Conservation (phyloP, 2,797 vertebrate species). For the Poecilia picta region DNA sequence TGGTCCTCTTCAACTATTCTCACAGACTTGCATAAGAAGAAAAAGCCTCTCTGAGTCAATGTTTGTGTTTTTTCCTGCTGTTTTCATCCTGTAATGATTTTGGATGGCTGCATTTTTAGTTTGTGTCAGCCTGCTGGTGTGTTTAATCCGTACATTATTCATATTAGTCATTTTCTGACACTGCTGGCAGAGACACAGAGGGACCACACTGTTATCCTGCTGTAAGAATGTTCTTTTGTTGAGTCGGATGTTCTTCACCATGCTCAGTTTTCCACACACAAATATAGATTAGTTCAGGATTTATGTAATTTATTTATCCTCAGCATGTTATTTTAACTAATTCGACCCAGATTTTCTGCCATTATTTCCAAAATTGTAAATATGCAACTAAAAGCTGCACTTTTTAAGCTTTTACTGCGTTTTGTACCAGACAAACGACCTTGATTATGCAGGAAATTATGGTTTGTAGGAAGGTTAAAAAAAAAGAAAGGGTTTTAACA, state of each 20-base stretch:
- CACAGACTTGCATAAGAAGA: not conserved
- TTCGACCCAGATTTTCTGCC: not conserved
- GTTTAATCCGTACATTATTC: constrained; percentile 1
- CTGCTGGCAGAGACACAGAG: not conserved
- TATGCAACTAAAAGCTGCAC: not conserved
- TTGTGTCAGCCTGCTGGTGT: not conserved
- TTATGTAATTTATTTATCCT: not conserved
- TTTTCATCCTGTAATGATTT: not conserved
- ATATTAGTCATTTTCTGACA: constrained; percentile 3
- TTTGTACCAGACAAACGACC: not conserved
- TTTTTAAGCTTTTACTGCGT: not conserved
- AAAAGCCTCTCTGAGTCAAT: not conserved
- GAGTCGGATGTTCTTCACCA: not conserved
- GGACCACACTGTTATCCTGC: not conserved
- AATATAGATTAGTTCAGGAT: not conserved
- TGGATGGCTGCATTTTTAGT: not conserved
- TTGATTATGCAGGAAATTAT: not conserved
- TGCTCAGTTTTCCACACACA: not conserved
- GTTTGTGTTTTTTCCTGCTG: not conserved
- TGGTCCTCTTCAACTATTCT: not conserved
- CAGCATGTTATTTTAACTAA: not conserved
- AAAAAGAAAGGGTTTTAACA: not conserved
- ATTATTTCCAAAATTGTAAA: not conserved
- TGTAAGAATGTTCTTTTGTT: not conserved
- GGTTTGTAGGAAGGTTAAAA: not conserved